A percentile compares a stretch with the other conserved stretches of the same genome.
phyloP scores from a whole-genome alignment of 1,140 invertebrate species.

The Odontomachus brunneus region DNA sequence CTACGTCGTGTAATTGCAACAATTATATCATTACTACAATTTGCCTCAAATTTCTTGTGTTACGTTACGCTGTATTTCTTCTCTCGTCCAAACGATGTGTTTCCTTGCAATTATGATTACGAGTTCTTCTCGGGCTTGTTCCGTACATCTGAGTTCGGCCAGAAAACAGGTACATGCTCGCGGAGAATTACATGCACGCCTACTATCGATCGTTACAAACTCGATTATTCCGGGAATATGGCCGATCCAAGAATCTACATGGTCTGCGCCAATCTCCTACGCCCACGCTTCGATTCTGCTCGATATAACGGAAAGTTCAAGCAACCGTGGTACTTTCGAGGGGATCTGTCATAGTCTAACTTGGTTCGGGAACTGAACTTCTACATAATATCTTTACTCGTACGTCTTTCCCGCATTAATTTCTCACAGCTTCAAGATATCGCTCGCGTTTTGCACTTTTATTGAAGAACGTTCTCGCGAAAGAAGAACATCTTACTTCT shows the following conservation, averaged over 20 bases:
- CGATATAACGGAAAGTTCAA: constrained; percentile 57
- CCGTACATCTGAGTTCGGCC: not conserved
- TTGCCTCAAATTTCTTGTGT: no score
- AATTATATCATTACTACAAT: no score
- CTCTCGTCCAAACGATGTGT: no score
- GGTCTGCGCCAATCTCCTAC: constrained; percentile 17
- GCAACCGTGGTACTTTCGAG: constrained; percentile 26
- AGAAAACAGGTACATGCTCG: not conserved
- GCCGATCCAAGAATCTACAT: constrained; percentile 19
- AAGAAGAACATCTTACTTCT: not conserved
- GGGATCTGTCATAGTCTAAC: not conserved
- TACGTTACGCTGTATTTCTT: no score
- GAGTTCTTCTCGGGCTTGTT: not conserved
- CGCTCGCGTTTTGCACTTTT: not conserved
- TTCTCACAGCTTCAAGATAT: no score
- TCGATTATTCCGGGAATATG: constrained; percentile 37
- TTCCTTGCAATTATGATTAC: not conserved
- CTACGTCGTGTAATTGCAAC: no score
- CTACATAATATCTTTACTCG: not conserved
- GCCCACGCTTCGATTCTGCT: constrained; percentile 57
- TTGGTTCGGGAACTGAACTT: not conserved
- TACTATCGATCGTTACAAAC: constrained; percentile 28
- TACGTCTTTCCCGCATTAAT: no score
- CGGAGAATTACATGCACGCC: constrained; percentile 13
- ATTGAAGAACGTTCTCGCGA: not conserved